Percentiles rank a stretch among this genome's conserved stretches.
These are phyloP conservation scores for Drosophila parthenogenetica DNA, from an alignment of 2,888 invertebrate genomes.

Conservation along the genomic window DNA sequence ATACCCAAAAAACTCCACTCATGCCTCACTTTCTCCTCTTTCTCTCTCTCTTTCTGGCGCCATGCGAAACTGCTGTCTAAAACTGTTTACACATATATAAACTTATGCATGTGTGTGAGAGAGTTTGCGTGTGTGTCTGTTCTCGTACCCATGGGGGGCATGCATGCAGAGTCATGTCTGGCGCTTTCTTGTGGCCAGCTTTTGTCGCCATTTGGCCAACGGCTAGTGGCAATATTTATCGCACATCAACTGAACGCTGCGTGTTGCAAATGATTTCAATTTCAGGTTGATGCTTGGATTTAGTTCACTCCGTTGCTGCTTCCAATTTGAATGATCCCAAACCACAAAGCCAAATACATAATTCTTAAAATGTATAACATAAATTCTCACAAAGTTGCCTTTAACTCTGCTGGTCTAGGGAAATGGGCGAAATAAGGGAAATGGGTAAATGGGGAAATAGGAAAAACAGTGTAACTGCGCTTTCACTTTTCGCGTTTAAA, in stretches of 20 bases:
- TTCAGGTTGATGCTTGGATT: slow-evolving; percentile 37
- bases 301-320: slow-evolving; percentile 15
- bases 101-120: neutral
- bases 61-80: slow-evolving; percentile 54
- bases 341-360: slow-evolving; percentile 58
- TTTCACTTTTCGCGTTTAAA: slow-evolving; percentile 73
- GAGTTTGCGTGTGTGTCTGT: slow-evolving; percentile 9
- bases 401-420: slow-evolving; percentile 33
- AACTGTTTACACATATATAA: slow-evolving; percentile 50
- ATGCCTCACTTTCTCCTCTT: neutral
- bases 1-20: slow-evolving; percentile 1
- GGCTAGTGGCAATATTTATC: slow-evolving; percentile 62
- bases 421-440: slow-evolving; percentile 1
- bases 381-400: slow-evolving; percentile 57
- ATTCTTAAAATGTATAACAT: slow-evolving; percentile 63
- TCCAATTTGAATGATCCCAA: neutral
- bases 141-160: slow-evolving; percentile 24
- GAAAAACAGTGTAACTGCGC: slow-evolving; percentile 36
- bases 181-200: slow-evolving; percentile 52
- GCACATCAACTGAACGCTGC: slow-evolving; percentile 58
- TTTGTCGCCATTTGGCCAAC: slow-evolving; percentile 57
- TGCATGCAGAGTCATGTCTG: slow-evolving; percentile 55
- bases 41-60: slow-evolving; percentile 37
- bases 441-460: slow-evolving; percentile 2
- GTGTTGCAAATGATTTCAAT: slow-evolving; percentile 63